Evolutionary conservation across 2,797 vertebrate genomes (phyloP).

Genomic region (Steatocranus sp.): DNA sequence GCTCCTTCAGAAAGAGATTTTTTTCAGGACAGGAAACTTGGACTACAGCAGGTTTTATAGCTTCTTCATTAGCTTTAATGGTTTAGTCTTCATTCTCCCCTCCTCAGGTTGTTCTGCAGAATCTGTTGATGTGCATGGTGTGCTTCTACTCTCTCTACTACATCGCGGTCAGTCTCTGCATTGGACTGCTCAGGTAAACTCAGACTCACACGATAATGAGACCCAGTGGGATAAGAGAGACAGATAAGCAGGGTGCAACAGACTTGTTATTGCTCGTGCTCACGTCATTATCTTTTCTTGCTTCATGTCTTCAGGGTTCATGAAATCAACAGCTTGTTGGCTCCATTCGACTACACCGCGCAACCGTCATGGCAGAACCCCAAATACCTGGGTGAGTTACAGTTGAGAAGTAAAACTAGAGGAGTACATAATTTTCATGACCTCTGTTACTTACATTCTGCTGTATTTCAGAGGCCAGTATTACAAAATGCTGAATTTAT

Average conservation of each 20-base stretch:
- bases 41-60: neutral
- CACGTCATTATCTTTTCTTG: neutral
- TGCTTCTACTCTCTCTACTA: slow-evolving; percentile 86
- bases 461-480: neutral
- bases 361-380: slow-evolving; percentile 85
- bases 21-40: neutral
- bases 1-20: neutral
- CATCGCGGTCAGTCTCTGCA: slow-evolving; percentile 77
- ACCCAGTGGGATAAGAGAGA: neutral
- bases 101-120: slow-evolving; percentile 79
- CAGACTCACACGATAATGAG: neutral
- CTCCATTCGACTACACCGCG: slow-evolving; percentile 89
- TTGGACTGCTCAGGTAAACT: slow-evolving; percentile 75
- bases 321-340: slow-evolving; percentile 81
- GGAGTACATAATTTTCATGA: neutral
- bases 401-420: neutral
- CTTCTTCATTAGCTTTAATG: neutral
- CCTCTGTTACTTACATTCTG: rapidly evolving
- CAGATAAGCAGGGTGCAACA: neutral
- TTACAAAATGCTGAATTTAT: neutral
- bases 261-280: neutral
- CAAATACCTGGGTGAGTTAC: slow-evolving; percentile 83
- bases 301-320: slow-evolving; percentile 70
- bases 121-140: slow-evolving; percentile 79
- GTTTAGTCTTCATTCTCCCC: neutral